Conservation (phyloP, 2,888 invertebrate species). For the Hipparchia semele region DNA sequence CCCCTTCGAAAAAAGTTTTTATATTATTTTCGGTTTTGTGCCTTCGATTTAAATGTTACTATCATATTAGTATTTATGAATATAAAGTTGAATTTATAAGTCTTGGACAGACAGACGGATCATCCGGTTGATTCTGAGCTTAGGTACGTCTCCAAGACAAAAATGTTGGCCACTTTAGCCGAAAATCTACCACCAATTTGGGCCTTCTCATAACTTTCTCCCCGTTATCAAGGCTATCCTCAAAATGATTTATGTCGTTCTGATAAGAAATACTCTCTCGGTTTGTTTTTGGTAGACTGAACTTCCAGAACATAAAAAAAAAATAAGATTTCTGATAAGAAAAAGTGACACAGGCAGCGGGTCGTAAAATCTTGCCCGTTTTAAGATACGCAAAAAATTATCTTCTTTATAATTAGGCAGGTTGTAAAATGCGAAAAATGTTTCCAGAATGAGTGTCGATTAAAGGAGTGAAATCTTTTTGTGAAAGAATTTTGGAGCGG, state of each 20-base stretch:
- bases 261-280: constrained; percentile 53
- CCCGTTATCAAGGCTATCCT: constrained; percentile 50
- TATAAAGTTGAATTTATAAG: too few relatives aligned
- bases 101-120: too few relatives aligned
- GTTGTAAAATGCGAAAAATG: constrained; percentile 6
- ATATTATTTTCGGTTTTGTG: too few relatives aligned
- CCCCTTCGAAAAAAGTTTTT: too few relatives aligned
- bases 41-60: too few relatives aligned
- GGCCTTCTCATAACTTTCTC: constrained; percentile 49
- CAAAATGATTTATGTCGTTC: constrained; percentile 61
- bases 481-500: neutral
- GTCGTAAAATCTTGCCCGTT: constrained; percentile 4
- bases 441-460: constrained; percentile 19
- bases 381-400: constrained; percentile 12
- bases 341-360: constrained; percentile 22
- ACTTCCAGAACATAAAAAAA: constrained; percentile 43
- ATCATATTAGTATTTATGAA: too few relatives aligned
- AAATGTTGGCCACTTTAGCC: neutral
- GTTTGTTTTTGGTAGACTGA: constrained; percentile 48
- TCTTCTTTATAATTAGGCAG: constrained; percentile 9
- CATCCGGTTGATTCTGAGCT: too few relatives aligned
- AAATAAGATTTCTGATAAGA: constrained; percentile 31
- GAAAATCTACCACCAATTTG: constrained; percentile 34
- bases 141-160: neutral
- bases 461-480: constrained; percentile 19